A percentile compares a stretch with the other conserved stretches of the same genome.
These are phyloP conservation scores for Sialia sialis DNA, from an alignment of 2,113 vertebrate species.

Conservation along the genomic window DNA sequence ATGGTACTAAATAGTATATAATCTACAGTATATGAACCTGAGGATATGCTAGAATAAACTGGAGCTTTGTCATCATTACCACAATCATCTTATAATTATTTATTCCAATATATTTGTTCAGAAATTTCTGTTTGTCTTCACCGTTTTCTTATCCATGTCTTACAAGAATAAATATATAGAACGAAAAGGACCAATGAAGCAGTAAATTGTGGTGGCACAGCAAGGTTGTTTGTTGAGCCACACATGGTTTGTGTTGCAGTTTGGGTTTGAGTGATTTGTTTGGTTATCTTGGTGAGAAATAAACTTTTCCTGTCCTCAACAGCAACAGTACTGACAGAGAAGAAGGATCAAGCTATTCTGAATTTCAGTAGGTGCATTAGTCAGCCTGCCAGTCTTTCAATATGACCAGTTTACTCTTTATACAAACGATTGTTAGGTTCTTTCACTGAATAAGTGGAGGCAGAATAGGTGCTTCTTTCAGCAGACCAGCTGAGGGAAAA, in stretches of 20 bases:
- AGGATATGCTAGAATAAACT: not conserved
- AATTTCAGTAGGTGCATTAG: not conserved
- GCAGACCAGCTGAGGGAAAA: not conserved
- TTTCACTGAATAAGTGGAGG: not conserved
- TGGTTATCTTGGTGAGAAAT: not conserved
- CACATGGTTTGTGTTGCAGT: not conserved
- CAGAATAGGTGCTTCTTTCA: not conserved
- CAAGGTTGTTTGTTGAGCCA: not conserved
- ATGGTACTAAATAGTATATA: not conserved
- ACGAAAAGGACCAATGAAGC: not conserved
- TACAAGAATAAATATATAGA: not conserved
- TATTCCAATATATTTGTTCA: not conserved
- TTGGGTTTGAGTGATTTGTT: not conserved
- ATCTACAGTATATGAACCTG: not conserved
- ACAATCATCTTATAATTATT: not conserved
- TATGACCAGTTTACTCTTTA: not conserved
- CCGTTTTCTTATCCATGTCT: not conserved
- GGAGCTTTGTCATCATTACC: not conserved
- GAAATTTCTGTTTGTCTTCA: not conserved
- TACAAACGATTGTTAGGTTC: not conserved
- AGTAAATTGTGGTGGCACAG: not conserved
- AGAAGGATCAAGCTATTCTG: not conserved
- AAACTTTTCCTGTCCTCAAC: not conserved
- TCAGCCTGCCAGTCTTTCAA: not conserved
- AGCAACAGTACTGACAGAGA: not conserved